Evolutionary conservation across 2,888 invertebrate species (phyloP), one percentile per base, ranked within the genome.

Genomic region (Aelia acuminata): DNA sequence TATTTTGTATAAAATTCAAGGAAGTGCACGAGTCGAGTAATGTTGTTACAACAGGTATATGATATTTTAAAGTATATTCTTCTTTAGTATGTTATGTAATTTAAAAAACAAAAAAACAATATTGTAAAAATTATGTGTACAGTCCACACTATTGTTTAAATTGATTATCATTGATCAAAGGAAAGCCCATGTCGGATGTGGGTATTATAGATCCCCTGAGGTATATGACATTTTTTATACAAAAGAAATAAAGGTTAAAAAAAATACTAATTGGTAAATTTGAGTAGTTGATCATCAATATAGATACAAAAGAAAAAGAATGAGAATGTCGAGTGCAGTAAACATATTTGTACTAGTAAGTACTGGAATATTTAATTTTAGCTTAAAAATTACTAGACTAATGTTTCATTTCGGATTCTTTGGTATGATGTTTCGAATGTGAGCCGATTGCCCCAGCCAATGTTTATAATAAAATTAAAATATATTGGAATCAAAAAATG

Each of bases 81-180:
- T 80, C 80, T 80, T 80, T 43, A 80, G 39, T 80, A 80, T 43
- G 43, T 80, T 80, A 80, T 80, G 80, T 80, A 47, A 70, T 31
- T 70, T 70, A 70, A 35, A 43, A 80, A 80, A 43, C 1, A n/a
- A 80, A 43, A 47, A 43, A 22, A 80, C 43, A 80, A 43, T 43
- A 80, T 80, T 80, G 80, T 80, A 80, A 80, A 47, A 80, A 80
- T 80, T 43, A 80, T 80, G 22, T 43, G 43, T 80, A 80, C 43
- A 80, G 80, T 39, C 43, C 80, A 80, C 80, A 80, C n/a, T 47
- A 80, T 80, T 39, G 43, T 80, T 80, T 43, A 80, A 39, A 43
- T 43, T 47, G 22, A 43, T 80, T 80, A n/a, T 80, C 39, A 80
- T 80, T 43, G 22, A 39, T n/a, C 43, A 3, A 80, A 80, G 4